phyloP scores from a whole-genome alignment of 2,888 invertebrate genomes.

The Opisthograptis luteolata region DNA sequence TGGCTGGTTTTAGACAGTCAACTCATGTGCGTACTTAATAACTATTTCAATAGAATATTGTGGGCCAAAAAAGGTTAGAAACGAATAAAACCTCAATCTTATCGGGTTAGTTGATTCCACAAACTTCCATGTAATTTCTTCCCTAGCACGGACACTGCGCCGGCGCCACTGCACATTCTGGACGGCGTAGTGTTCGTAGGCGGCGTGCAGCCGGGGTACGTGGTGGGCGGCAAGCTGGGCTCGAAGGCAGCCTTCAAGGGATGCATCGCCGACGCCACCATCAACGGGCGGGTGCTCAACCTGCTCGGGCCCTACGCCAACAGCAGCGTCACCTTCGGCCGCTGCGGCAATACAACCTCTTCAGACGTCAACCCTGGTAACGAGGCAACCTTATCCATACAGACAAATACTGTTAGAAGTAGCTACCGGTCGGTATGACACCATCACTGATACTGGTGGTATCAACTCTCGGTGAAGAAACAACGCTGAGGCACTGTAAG shows the following conservation, averaged over 20 bases:
- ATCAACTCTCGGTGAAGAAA: too few species aligned
- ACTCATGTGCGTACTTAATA: too few species aligned
- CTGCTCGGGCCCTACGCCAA: slow-evolving; percentile 65
- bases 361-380: slow-evolving; percentile 65
- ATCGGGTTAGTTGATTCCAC: too few species aligned
- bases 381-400: background rate
- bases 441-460: too few species aligned
- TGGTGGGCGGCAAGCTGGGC: slow-evolving; percentile 82
- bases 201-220: slow-evolving; percentile 88
- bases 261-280: slow-evolving; percentile 96
- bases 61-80: too few species aligned
- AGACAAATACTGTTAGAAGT: too few species aligned
- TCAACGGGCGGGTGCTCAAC: slow-evolving; percentile 88
- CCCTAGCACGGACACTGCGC: slow-evolving; percentile 80
- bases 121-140: background rate
- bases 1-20: too few species aligned
- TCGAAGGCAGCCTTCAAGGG: slow-evolving; percentile 90
- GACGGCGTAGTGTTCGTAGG: slow-evolving; percentile 93
- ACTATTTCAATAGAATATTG: too few species aligned
- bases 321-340: slow-evolving; percentile 61
- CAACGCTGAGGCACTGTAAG: too few species aligned
- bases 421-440: too few species aligned
- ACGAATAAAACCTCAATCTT: too few species aligned
- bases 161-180: slow-evolving; percentile 85
- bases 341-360: slow-evolving; percentile 61